A percentile compares a stretch with the other conserved stretches of the same genome.
phyloP scores from a whole-genome alignment of 2,888 invertebrate species.

The Aethes cnicana region DNA sequence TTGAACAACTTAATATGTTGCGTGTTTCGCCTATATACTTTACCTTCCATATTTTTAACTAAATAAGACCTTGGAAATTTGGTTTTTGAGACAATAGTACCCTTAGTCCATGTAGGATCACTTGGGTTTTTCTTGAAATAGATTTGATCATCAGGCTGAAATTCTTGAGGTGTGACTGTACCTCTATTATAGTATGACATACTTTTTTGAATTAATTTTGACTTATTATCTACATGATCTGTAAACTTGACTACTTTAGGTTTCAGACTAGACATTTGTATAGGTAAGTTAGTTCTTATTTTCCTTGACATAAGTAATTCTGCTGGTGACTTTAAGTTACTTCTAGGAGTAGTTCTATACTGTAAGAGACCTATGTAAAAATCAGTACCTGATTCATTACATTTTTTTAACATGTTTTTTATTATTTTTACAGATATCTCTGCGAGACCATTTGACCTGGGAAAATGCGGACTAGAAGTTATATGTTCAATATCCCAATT shows the following conservation, averaged over 20 bases:
- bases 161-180: neutral
- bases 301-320: constrained; percentile 9
- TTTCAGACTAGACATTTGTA: neutral
- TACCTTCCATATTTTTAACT: too few species aligned
- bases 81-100: too few species aligned
- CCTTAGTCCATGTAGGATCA: neutral
- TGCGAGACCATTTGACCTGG: neutral
- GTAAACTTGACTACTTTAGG: constrained; percentile 3
- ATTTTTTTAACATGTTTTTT: neutral
- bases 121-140: constrained; percentile 1
- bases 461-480: constrained; percentile 1
- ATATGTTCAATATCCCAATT: constrained; percentile 28
- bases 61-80: too few species aligned
- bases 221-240: neutral
- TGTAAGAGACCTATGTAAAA: neutral
- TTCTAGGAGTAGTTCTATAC: neutral
- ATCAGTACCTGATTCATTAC: constrained; percentile 1
- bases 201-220: neutral
- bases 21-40: neutral
- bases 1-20: constrained; percentile 7
- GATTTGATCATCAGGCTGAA: neutral
- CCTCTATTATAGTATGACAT: constrained; percentile 1
- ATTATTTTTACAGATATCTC: neutral
- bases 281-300: constrained; percentile 7
- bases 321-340: neutral